Base-by-base conservation (phyloP, 2,113 vertebrate genomes). In the Crypturellus undulatus region DNA sequence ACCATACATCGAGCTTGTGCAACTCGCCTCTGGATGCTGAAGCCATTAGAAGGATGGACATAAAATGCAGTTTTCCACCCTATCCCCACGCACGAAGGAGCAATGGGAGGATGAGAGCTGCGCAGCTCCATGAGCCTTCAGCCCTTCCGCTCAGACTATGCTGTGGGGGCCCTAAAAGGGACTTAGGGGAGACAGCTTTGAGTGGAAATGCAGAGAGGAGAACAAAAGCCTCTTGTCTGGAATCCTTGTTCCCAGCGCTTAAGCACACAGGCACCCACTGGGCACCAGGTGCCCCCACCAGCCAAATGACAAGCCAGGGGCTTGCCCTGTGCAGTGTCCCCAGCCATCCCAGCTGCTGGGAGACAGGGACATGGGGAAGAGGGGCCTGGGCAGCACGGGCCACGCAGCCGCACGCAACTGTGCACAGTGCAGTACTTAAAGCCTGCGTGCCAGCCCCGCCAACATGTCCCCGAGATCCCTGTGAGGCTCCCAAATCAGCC, bases 71-170 rank as follows among this genome's bases (percentile, higher is more conserved):
- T 28, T 6, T 12, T 64, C 58, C 60, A 73, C 68, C n/a, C n/a
- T 12, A 24, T 47, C 22, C 16, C 5, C 25, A 34, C 19, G n/a
- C 24, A n/a, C 36, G 24, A 26, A 25, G 68, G n/a, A 28, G 21
- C 47, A 36, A 22, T 52, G 18, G 24, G 43, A 82, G 87, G 92
- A 89, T 70, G 59, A 87, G 79, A 56, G 51, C 72, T 45, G 34
- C 60, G 51, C 60, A 90, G 59, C 79, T 87, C 81, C 85, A 79
- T 90, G 70, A 94, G 84, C 72, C 85, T 90, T 64, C 80, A 76
- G 64, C 64, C 76, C n/a, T 43, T 15, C 42, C 15, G 16, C 78
- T 92, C 84, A 87, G 81, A 43, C 80, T 84, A 49, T n/a, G 63
- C 84, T 51, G 30, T 21, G 34, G 60, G 79, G 42, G 42, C 62